Base-by-base conservation (phyloP, 1,140 invertebrate genomes). In the Maconellicoccus hirsutus region DNA sequence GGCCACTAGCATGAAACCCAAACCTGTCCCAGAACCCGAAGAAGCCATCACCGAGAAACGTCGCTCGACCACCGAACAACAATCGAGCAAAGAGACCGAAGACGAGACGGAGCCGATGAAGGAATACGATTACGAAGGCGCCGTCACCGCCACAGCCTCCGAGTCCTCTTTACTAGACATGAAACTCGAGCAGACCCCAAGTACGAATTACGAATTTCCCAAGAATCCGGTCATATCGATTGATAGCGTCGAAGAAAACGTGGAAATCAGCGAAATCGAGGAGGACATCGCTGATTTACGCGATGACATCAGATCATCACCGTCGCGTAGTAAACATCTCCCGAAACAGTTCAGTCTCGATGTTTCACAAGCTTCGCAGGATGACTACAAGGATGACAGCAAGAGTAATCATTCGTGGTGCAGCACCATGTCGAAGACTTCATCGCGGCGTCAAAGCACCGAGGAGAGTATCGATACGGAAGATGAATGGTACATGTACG, bases 391-490 rank as follows among this genome's bases (percentile, higher is more conserved):
- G 73, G 92, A 94, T 71, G 91, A 93, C 76, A 92, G 87, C 74
- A 83, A 86, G 72, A 93, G 90, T 77, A 92, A 89, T 1, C 89
- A 93, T 81, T 93, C 91, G 0, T 91, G 88, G 81, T 83, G 91
- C 73, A 93, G 90, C 76, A 87, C 89, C 1, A 26, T 66, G 25
- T 93, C 91, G 0, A 81, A 89, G 74, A 88, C 91, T n/a, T 92
- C 91, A 4, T 94, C 92, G 1, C 83, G 92, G 76, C 81, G 92
- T 39, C 92, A 95, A 81, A 93, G 91, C 78, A 94, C 92, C 0
- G 92, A 94, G 80, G 92, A 95, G 75, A 92, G 90, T 72, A 94
- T 95, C 71, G 92, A 95, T 78, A 92, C 89, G 59, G 92, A 95
- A 79, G 92, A 95, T 77, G 92, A 94, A 81, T 95, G 92, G 88